These are phyloP conservation scores for Drosophila nebulosa DNA, from an alignment of 1,140 invertebrate genomes.

Conservation along the genomic window DNA sequence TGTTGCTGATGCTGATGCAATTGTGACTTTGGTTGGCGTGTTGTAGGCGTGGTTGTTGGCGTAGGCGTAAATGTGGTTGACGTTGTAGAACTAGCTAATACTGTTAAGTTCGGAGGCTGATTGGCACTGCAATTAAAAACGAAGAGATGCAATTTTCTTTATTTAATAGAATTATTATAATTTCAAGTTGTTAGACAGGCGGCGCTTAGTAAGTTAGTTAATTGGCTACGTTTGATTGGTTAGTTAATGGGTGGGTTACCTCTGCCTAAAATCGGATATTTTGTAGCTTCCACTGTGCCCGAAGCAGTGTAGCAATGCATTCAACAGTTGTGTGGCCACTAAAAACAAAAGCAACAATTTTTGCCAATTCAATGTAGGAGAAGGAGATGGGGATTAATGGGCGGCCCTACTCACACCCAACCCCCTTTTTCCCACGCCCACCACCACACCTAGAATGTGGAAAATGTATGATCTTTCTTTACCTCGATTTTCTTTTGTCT, in stretches of 20 bases:
- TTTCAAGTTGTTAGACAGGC: no score
- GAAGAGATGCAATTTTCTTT: no score
- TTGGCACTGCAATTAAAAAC: constrained; percentile 45
- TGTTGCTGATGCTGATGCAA: constrained; percentile 14
- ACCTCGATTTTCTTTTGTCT: background rate
- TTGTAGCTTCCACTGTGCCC: constrained; percentile 10
- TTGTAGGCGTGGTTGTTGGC: constrained; percentile 46
- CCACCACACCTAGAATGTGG: no score
- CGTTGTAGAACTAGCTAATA: constrained; percentile 66
- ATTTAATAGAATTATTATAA: no score
- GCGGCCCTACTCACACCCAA: no score
- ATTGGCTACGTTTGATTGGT: no score
- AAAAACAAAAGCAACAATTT: constrained; percentile 2
- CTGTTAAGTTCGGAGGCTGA: constrained; percentile 77
- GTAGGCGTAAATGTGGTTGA: background rate
- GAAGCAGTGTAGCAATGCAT: constrained; percentile 8
- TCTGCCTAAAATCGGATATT: background rate
- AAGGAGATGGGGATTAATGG: no score
- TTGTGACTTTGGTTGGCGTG: constrained; percentile 52
- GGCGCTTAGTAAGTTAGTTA: background rate
- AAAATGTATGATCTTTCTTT: background rate
- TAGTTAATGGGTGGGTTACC: background rate
- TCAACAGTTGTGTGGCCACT: constrained; percentile 10
- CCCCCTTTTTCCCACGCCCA: no score
- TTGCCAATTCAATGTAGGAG: background rate